Conservation (phyloP, 37 sponge, comb jelly and placozoan species). For the Tethya wilhelma region DNA sequence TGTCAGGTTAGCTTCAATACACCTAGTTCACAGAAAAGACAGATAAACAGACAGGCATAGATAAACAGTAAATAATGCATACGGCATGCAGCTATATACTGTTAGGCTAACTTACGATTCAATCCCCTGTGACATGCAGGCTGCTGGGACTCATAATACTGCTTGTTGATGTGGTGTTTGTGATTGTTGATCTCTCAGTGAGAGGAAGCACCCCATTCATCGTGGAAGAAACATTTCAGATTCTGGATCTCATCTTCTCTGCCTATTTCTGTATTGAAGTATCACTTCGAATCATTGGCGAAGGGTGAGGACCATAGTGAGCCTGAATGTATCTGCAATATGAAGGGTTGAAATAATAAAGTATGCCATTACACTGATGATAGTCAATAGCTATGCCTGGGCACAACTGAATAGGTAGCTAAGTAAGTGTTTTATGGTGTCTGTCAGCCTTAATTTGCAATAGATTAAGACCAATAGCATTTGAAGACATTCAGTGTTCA, state of each 20-base stretch:
- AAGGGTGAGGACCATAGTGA: conserved; percentile 33
- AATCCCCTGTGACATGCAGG: not conserved
- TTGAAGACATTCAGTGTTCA: no score
- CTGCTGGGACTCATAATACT: conserved; percentile 19
- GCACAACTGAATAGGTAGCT: no score
- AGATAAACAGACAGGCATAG: no score
- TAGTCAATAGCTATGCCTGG: not conserved
- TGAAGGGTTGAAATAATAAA: not conserved
- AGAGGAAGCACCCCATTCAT: not conserved
- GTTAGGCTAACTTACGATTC: not conserved
- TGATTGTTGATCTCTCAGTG: conserved; percentile 3
- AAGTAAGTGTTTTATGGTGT: no score
- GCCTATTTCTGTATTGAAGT: conserved; percentile 47
- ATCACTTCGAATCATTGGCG: conserved; percentile 41
- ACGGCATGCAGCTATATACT: no score
- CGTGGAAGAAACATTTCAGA: conserved; percentile 24
- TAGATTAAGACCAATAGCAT: no score
- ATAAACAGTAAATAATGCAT: no score
- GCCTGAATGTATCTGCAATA: not conserved
- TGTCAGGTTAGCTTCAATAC: conserved; percentile 14
- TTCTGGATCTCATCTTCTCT: conserved; percentile 40
- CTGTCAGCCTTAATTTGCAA: no score
- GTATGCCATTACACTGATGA: not conserved
- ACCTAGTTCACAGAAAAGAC: no score
- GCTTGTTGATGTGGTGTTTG: conserved; percentile 9